Evolutionary conservation across 2,797 vertebrate species (phyloP), one percentile per base, ranked within the genome.

Genomic region (Okamejei kenojei): DNA sequence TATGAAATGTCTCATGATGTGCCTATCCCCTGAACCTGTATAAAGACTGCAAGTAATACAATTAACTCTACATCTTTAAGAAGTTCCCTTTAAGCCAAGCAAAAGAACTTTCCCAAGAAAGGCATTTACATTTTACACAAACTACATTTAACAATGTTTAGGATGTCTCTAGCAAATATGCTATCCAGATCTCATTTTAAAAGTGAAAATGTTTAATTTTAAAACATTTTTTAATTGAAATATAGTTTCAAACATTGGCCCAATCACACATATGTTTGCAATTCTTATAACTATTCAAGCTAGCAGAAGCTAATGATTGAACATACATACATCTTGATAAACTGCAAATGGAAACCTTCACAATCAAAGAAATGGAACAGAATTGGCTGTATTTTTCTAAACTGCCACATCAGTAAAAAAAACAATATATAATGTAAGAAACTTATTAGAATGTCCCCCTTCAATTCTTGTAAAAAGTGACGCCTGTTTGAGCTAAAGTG

Each of bases 401-500:
- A 23, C 73, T 38, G 35, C 1, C 74, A 15, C 11, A 74, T 74
- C 90, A 92, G 45, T 29, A 74, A 54, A 74, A 54, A 15, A 90
- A 3, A 63, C 32, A 90, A 74, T 38, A 8, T n/a, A n/a, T 54
- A 74, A 74, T 29, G 4, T 92, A 74, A 54, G n/a, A 92, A 92
- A 76, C 26, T 74, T 35, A 58, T 76, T n/a, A 35, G 26, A 92
- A 92, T 91, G 68, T 73, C 21, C 38, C 54, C 19, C 76, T 45
- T 71, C 54, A 92, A 92, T 54, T 54, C 23, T 1, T 54, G 15
- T 76, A 92, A 58, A 76, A 92, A 76, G 73, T 76, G 90, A 54
- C 26, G 90, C 71, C 38, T 74, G 71, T 76, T 92, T 92, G 90
- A 76, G 38, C 90, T 76, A 74, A 76, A 92, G 71, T 76, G 68